phyloP scores from a whole-genome alignment of 2,797 vertebrate genomes.

The Periophthalmus magnuspinnatus region DNA sequence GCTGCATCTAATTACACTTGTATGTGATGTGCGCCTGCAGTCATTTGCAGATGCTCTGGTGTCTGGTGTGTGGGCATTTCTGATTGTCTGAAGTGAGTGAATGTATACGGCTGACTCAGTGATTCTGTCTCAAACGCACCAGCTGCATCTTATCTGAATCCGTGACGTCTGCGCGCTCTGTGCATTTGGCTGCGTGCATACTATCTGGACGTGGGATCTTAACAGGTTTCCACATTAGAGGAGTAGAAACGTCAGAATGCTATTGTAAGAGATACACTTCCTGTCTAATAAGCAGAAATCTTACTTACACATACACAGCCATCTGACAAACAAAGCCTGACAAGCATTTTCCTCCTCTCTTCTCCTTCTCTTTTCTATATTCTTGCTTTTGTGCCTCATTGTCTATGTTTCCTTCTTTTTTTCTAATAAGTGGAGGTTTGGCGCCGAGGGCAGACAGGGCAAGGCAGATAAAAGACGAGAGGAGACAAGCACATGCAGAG shows the following conservation, averaged over 20 bases:
- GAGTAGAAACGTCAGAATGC: conserved; percentile 68
- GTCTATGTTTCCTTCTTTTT: conserved; percentile 51
- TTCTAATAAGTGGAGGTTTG: conserved; percentile 64
- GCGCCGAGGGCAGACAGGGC: conserved; percentile 50
- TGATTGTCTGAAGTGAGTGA: conserved; percentile 73
- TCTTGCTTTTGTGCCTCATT: conserved; percentile 45
- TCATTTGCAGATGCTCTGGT: conserved; percentile 36
- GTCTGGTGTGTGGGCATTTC: conserved; percentile 36
- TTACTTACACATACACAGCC: conserved; percentile 25
- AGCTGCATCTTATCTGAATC: conserved; percentile 77
- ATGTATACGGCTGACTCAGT: conserved; percentile 77
- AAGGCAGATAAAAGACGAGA: conserved; percentile 45
- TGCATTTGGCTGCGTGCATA: conserved; percentile 28
- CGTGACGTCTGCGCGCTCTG: conserved; percentile 61
- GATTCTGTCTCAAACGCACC: conserved; percentile 72
- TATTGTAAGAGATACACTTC: conserved; percentile 81
- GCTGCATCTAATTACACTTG: conserved; percentile 39
- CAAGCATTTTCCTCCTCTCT: conserved; percentile 62
- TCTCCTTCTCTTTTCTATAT: conserved; percentile 42
- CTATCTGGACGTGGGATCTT: conserved; percentile 82
- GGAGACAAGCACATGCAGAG: conserved; percentile 36
- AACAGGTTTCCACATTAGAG: conserved; percentile 77
- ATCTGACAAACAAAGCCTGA: conserved; percentile 58
- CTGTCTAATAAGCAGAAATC: conserved; percentile 79
- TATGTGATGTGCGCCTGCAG: conserved; percentile 41